A percentile compares a stretch with the other conserved stretches of the same genome.
Conservation (phyloP, 2,797 vertebrate genomes). For the Arrhamphus sclerolepis region DNA sequence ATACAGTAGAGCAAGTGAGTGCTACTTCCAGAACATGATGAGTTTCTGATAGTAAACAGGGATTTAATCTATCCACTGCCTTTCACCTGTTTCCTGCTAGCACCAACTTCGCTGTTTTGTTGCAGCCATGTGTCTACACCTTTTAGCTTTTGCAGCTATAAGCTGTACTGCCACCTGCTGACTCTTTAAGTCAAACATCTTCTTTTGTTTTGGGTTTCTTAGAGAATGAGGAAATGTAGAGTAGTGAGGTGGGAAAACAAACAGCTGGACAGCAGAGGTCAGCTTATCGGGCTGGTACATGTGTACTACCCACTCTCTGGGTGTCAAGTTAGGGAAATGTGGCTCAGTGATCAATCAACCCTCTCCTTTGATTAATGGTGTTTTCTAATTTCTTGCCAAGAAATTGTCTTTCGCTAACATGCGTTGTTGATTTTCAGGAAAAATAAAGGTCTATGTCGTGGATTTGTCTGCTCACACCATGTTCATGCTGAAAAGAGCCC, state of each 20-base stretch:
- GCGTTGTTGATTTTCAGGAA: conserved; percentile 61
- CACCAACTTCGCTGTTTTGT: too few species aligned
- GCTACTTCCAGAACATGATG: too few species aligned
- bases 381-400: conserved; percentile 54
- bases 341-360: conserved; percentile 57
- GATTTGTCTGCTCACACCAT: conserved; percentile 56
- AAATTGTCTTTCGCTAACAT: conserved; percentile 44
- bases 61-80: too few species aligned
- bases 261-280: conserved; percentile 51
- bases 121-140: too few species aligned
- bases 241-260: conserved; percentile 37
- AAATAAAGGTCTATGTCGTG: conserved; percentile 43
- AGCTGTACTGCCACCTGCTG: too few species aligned
- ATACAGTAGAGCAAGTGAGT: too few species aligned
- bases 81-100: too few species aligned
- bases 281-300: conserved; percentile 51
- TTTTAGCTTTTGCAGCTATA: too few species aligned
- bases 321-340: conserved; percentile 50
- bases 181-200: not conserved
- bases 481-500: conserved; percentile 5
- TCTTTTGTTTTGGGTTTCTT: not conserved
- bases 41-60: too few species aligned
- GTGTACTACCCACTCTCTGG: conserved; percentile 31
- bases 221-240: conserved; percentile 19
- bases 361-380: conserved; percentile 65